A percentile compares a stretch with the other conserved stretches of the same genome.
phyloP scores from a whole-genome alignment of 2,888 invertebrate species.

The Drosophila siamana region DNA sequence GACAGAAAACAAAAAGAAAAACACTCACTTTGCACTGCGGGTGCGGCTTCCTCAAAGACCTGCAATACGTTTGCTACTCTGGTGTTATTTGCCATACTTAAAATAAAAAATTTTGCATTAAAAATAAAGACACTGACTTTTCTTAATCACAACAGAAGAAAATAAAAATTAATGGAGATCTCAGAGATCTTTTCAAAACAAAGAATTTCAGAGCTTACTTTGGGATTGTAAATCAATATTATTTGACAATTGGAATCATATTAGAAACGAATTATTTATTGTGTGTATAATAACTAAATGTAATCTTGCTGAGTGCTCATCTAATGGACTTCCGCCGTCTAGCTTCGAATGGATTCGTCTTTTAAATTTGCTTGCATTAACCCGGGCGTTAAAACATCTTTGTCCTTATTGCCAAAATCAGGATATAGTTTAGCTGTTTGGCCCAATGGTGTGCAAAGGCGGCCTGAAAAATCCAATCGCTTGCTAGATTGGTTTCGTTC shows the following conservation, averaged over 20 bases:
- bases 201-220: neutral
- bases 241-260: neutral
- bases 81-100: constrained; percentile 39
- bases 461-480: constrained; percentile 88
- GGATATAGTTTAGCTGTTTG: constrained; percentile 90
- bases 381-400: constrained; percentile 51
- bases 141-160: neutral
- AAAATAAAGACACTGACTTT: neutral
- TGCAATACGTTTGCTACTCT: constrained; percentile 57
- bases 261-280: neutral
- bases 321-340: neutral
- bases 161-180: neutral
- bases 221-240: neutral
- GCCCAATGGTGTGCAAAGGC: constrained; percentile 89
- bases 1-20: neutral
- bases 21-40: constrained; percentile 72
- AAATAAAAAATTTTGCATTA: constrained; percentile 12
- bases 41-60: constrained; percentile 75
- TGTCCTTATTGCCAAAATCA: constrained; percentile 86
- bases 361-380: constrained; percentile 58
- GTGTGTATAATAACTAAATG: neutral
- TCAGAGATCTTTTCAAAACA: neutral
- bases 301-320: neutral
- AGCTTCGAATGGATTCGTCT: constrained; percentile 73
- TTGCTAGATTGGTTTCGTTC: constrained; percentile 86